A percentile compares a stretch with the other conserved stretches of the same genome.
Evolutionary conservation across 2,888 invertebrate species (phyloP).

Genomic region (Lottia scabra): DNA sequence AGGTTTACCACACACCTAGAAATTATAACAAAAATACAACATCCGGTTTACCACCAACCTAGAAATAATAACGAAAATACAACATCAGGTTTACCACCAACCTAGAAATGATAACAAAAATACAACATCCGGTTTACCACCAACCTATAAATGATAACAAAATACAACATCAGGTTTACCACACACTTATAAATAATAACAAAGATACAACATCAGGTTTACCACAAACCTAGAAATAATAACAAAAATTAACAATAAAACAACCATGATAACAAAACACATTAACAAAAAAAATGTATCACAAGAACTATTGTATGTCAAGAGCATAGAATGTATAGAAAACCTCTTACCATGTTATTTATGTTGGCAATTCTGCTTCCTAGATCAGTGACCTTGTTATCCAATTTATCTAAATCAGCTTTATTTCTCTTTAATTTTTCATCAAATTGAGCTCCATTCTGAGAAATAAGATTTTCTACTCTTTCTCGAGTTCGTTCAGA

Average conservation of each 20-base stretch:
- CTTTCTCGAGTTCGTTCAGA: constrained; percentile 66
- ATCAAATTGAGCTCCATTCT: constrained; percentile 75
- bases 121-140: no score
- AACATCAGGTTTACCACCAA: constrained; percentile 87
- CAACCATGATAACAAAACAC: no score
- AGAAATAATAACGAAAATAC: constrained; percentile 75
- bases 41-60: no score
- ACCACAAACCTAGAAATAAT: constrained; percentile 78
- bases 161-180: no score
- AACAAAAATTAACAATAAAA: no score
- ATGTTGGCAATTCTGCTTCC: constrained; percentile 83
- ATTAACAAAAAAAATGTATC: no score
- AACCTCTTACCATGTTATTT: constrained; percentile 79
- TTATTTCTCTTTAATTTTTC: constrained; percentile 81
- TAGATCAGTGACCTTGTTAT: constrained; percentile 77
- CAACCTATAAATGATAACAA: no score
- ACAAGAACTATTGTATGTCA: no score
- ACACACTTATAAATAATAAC: constrained; percentile 72
- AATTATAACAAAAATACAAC: neutral
- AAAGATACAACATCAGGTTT: constrained; percentile 84
- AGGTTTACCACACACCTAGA: constrained; percentile 81
- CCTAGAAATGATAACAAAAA: constrained; percentile 65
- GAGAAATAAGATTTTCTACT: constrained; percentile 60
- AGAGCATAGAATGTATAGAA: no score
- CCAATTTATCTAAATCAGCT: constrained; percentile 77